phyloP scores from a whole-genome alignment of 2,888 invertebrate genomes.

The Synergus itoensis region DNA sequence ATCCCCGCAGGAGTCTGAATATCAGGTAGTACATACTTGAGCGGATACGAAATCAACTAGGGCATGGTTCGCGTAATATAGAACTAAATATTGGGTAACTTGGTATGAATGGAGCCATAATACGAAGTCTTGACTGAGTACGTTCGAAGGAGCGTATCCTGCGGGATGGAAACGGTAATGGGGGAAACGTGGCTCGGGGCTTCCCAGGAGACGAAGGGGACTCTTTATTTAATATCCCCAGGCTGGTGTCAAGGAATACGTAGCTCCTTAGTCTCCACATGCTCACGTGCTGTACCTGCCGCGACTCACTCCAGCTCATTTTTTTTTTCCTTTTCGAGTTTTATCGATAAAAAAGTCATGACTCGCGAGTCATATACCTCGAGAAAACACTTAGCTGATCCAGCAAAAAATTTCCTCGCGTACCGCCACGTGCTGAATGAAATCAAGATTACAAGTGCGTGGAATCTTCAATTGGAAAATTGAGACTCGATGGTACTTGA shows the following conservation, averaged over 20 bases:
- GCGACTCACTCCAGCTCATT: neutral
- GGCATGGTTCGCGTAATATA: constrained; percentile 58
- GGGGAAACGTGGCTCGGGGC: constrained; percentile 53
- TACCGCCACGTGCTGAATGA: constrained; percentile 32
- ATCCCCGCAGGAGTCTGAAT: constrained; percentile 50
- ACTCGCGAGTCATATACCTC: constrained; percentile 32
- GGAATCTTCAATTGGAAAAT: constrained; percentile 34
- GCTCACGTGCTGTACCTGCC: constrained; percentile 16
- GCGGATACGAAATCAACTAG: constrained; percentile 43
- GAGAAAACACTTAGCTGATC: constrained; percentile 19
- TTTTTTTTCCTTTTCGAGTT: constrained; percentile 20
- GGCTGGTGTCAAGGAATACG: constrained; percentile 60
- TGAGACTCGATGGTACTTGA: constrained; percentile 10
- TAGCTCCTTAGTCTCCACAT: constrained; percentile 10
- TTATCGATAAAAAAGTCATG: constrained; percentile 37
- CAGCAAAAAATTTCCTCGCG: constrained; percentile 32
- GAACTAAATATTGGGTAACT: constrained; percentile 69
- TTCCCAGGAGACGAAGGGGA: constrained; percentile 58
- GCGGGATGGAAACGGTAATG: constrained; percentile 53
- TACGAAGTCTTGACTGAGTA: constrained; percentile 56
- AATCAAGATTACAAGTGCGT: constrained; percentile 35
- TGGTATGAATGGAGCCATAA: constrained; percentile 69
- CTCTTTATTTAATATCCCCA: constrained; percentile 64
- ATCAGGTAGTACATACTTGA: constrained; percentile 48
- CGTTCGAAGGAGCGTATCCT: constrained; percentile 58